These are phyloP conservation scores for Eupithecia dodoneata DNA, from an alignment of 2,888 invertebrate species.

Conservation along the genomic window DNA sequence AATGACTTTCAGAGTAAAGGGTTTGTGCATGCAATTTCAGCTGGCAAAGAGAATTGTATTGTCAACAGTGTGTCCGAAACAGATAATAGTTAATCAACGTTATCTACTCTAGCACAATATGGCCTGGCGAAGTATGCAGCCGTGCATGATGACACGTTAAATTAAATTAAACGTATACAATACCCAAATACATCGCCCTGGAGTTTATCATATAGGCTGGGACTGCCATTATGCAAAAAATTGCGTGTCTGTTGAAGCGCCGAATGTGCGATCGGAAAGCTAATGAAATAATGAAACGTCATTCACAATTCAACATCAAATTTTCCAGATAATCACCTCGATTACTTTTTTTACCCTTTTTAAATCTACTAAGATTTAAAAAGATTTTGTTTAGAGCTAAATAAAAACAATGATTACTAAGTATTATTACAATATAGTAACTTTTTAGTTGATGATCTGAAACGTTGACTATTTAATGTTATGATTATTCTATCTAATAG, in stretches of 20 bases:
- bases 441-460: no score
- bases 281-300: not conserved
- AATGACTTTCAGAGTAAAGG: not conserved
- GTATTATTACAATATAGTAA: no score
- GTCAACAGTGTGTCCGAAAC: not conserved
- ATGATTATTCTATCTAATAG: no score
- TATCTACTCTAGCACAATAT: conserved; percentile 1
- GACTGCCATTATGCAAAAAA: no score
- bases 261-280: not conserved
- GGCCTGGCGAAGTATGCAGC: not conserved
- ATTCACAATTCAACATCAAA: not conserved
- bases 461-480: no score
- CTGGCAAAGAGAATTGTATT: not conserved
- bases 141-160: not conserved
- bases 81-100: conserved; percentile 8
- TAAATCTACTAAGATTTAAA: no score
- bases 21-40: not conserved
- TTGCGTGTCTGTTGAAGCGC: no score
- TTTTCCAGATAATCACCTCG: not conserved
- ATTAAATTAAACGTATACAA: not conserved
- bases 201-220: not conserved
- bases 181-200: not conserved
- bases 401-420: no score
- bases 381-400: no score
- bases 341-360: no score